Conservation (phyloP, 2,797 vertebrate species). For the Microcaecilia unicolor region DNA sequence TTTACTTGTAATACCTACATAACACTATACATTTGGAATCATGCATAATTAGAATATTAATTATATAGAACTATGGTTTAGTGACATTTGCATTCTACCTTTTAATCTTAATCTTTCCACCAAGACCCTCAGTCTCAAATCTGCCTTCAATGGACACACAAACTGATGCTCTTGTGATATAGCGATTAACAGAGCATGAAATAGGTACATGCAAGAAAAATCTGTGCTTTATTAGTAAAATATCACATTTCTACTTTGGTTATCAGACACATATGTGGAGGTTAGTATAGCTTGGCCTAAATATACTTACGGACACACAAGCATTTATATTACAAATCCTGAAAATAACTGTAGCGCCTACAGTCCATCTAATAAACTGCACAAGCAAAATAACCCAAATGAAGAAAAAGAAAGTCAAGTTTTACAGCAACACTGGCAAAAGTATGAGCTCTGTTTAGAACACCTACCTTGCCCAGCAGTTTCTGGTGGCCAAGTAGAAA, state of each 20-base stretch:
- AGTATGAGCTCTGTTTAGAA: conserved; percentile 8
- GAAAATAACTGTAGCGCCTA: too few relatives aligned
- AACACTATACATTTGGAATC: conserved; percentile 48
- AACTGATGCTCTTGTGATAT: conserved; percentile 11
- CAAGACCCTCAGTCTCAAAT: conserved; percentile 3
- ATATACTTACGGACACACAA: too few relatives aligned
- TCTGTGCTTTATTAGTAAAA: too few relatives aligned
- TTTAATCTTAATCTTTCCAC: conserved; percentile 22
- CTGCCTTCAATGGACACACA: conserved; percentile 25
- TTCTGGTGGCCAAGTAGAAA: conserved; percentile 10
- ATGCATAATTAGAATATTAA: conserved; percentile 57
- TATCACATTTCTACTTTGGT: too few relatives aligned
- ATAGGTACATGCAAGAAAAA: conserved; percentile 8
- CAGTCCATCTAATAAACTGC: too few relatives aligned
- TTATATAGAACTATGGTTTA: conserved; percentile 40
- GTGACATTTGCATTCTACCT: conserved; percentile 35
- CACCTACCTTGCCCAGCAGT: conserved; percentile 14
- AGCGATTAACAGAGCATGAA: conserved; percentile 23
- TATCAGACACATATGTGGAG: not conserved
- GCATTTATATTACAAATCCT: too few relatives aligned
- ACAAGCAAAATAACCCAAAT: too few relatives aligned
- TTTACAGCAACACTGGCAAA: conserved; percentile 9
- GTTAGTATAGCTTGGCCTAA: too few relatives aligned
- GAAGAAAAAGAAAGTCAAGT: conserved; percentile 6
- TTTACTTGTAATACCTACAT: conserved; percentile 46